phyloP scores from a whole-genome alignment of 2,113 vertebrate genomes.

The Apodemus speciosus region DNA sequence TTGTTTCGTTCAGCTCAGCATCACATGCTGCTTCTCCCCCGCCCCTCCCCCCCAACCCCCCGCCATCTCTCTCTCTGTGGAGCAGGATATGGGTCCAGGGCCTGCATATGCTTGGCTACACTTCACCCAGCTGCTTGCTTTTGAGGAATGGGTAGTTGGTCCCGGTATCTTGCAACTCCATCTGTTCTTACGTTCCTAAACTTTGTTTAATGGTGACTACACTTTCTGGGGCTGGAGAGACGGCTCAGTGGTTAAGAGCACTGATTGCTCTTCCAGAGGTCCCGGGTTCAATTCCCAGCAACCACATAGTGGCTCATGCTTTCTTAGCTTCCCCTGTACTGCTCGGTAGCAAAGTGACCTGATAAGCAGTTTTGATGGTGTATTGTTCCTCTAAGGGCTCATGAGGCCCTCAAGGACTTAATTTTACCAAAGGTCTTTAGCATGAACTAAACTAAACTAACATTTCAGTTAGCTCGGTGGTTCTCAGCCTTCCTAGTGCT shows the following conservation, averaged over 20 bases:
- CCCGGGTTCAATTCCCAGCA: too few relatives aligned
- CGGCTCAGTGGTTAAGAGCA: too few relatives aligned
- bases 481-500: too few relatives aligned
- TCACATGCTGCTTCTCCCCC: neutral
- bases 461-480: neutral
- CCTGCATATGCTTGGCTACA: neutral
- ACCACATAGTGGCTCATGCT: too few relatives aligned
- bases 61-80: neutral
- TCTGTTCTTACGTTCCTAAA: constrained; percentile 6
- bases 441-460: neutral
- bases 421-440: neutral
- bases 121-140: neutral
- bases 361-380: neutral
- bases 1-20: neutral
- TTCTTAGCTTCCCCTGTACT: too few relatives aligned
- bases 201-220: constrained; percentile 26
- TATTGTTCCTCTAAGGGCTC: neutral
- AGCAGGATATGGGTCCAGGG: neutral
- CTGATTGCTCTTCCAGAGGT: too few relatives aligned
- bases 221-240: neutral
- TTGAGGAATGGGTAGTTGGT: neutral
- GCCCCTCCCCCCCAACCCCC: too few relatives aligned
- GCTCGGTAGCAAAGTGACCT: neutral
- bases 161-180: neutral
- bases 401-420: too few relatives aligned